Evolutionary conservation across 2,113 vertebrate genomes (phyloP), one percentile per base, ranked within the genome.

Genomic region (Tupaia tana): DNA sequence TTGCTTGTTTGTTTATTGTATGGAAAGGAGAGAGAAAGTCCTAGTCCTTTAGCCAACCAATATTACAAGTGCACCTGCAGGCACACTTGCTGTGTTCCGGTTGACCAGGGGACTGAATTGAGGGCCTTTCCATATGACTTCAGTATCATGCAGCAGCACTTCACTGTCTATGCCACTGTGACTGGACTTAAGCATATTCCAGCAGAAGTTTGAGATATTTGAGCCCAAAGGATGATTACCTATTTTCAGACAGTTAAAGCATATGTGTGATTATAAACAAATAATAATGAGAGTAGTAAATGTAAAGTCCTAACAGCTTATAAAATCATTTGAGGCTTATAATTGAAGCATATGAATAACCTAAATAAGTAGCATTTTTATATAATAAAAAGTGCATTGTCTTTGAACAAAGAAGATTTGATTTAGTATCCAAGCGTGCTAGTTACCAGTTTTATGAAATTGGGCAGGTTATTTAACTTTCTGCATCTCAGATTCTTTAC

Each of bases 381-480:
- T 75, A 31, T 24, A 87, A n/a, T 43, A 56, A 56, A 84, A 61
- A 84, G 31, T 91, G 6, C 3, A 18, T 69, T 88, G 61, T 7
- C 25, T 90, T 86, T 90, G 81, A 77, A 77, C 29, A 80, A 81
- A 27, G n/a, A 18, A 78, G n/a, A 59, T 70, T 89, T 93, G 56
- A 89, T 91, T 88, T 95, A 86, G 24, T 93, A 59, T 71, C 63
- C 73, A 81, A 13, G 29, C 67, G 18, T 93, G 29, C 58, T 93
- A 58, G 12, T 75, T 95, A 75, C 11, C 58, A 80, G 43, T 81
- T 94, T 29, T 94, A 4, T 90, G 66, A 87, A 94, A 87, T 4
- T 91, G 31, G n/a, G 43, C 27, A 66, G 81, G 43, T 88, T 95
- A 84, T 59, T 94, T 95, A 78, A 89, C 64, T 81, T 94, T 82